These are phyloP conservation scores for Bombylius major DNA, from an alignment of 2,888 invertebrate species.

Conservation along the genomic window DNA sequence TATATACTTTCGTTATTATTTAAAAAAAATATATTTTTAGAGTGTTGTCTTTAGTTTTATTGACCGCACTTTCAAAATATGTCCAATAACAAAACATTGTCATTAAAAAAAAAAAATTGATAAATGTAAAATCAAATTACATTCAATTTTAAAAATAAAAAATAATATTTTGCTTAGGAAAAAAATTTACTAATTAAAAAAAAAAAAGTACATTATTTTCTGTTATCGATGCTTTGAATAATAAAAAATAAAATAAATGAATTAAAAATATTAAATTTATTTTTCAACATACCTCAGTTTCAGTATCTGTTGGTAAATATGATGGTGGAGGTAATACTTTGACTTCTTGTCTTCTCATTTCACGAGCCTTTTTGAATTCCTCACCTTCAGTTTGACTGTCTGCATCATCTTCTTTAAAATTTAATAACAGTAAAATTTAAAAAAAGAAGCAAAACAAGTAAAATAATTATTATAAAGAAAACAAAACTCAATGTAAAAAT, in stretches of 20 bases:
- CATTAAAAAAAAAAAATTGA: too few species aligned
- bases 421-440: neutral
- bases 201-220: too few species aligned
- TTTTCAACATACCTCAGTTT: constrained; percentile 52
- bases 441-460: constrained; percentile 4
- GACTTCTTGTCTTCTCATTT: constrained; percentile 54
- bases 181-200: too few species aligned
- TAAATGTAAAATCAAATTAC: too few species aligned
- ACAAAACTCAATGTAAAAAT: neutral
- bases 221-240: too few species aligned
- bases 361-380: constrained; percentile 51
- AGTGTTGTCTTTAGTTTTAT: too few species aligned
- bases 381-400: constrained; percentile 64
- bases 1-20: too few species aligned
- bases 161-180: too few species aligned
- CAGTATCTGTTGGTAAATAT: constrained; percentile 50
- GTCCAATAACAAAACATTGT: too few species aligned
- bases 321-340: constrained; percentile 49
- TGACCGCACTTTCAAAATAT: too few species aligned
- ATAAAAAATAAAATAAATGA: neutral
- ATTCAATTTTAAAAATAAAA: too few species aligned
- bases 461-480: neutral
- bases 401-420: constrained; percentile 44
- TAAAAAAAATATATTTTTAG: too few species aligned
- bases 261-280: neutral